A percentile compares a stretch with the other conserved stretches of the same genome.
Evolutionary conservation across 1,140 invertebrate genomes (phyloP).

Genomic region (Temnothorax nylanderi): DNA sequence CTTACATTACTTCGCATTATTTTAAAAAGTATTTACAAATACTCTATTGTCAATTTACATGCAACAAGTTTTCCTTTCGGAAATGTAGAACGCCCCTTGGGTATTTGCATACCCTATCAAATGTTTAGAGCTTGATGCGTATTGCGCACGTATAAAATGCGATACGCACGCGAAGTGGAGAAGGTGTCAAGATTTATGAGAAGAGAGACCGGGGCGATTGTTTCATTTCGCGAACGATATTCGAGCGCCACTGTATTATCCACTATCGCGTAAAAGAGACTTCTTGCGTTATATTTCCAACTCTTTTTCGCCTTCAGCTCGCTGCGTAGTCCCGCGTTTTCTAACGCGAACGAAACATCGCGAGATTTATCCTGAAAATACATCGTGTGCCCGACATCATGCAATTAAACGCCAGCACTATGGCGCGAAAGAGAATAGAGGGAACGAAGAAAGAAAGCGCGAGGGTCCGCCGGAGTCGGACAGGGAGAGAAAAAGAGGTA

Average conservation of each 20-base stretch:
- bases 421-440: conserved; percentile 2
- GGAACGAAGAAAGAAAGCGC: conserved; percentile 19
- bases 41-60: neutral
- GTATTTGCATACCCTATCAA: too few species aligned
- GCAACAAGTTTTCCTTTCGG: neutral
- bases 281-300: neutral
- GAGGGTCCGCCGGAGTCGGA: neutral
- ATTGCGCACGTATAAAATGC: neutral
- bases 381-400: conserved; percentile 62
- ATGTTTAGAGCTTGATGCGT: neutral
- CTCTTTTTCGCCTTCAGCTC: neutral
- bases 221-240: conserved; percentile 77
- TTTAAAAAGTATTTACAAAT: neutral
- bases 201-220: conserved; percentile 58
- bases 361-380: conserved; percentile 70
- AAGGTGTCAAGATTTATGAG: conserved; percentile 18
- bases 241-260: conserved; percentile 57
- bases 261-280: conserved; percentile 30
- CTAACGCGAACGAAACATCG: conserved; percentile 60
- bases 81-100: neutral
- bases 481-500: neutral
- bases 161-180: conserved; percentile 4
- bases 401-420: conserved; percentile 68
- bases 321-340: conserved; percentile 46
- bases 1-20: neutral